Percentiles rank a stretch among this genome's conserved stretches.
Evolutionary conservation across 2,888 invertebrate genomes (phyloP).

Genomic region (Trilocha varians): DNA sequence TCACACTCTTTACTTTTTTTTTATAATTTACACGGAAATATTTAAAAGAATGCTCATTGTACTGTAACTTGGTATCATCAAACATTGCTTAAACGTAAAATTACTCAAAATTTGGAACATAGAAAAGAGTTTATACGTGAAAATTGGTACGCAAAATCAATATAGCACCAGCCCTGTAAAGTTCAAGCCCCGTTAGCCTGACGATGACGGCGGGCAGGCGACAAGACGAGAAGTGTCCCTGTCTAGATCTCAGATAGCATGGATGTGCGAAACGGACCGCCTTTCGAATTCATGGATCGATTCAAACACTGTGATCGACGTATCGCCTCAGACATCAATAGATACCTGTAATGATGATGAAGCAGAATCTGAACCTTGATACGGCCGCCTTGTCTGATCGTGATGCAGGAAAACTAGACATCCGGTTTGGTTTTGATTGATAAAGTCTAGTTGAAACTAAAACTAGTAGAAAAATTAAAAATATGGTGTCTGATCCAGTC

Average conservation of each 20-base stretch:
- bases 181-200: constrained; percentile 33
- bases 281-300: constrained; percentile 5
- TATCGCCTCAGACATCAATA: background rate
- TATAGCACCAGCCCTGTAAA: constrained; percentile 11
- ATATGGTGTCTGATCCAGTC: too few species aligned
- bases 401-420: background rate
- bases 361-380: background rate
- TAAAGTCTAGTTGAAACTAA: background rate
- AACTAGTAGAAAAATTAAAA: too few species aligned
- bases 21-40: too few species aligned
- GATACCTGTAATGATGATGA: background rate
- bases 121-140: too few species aligned
- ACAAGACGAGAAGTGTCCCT: constrained; percentile 20
- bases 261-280: constrained; percentile 18
- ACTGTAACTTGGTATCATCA: too few species aligned
- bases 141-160: too few species aligned
- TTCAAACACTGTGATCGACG: constrained; percentile 2
- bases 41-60: too few species aligned
- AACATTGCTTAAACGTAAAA: too few species aligned
- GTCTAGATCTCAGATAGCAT: constrained; percentile 15
- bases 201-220: constrained; percentile 33
- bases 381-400: background rate
- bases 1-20: too few species aligned
- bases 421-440: background rate
- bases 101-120: too few species aligned